Evolutionary conservation across 2,888 invertebrate genomes (phyloP).

Genomic region (Neoaliturus tenellus): DNA sequence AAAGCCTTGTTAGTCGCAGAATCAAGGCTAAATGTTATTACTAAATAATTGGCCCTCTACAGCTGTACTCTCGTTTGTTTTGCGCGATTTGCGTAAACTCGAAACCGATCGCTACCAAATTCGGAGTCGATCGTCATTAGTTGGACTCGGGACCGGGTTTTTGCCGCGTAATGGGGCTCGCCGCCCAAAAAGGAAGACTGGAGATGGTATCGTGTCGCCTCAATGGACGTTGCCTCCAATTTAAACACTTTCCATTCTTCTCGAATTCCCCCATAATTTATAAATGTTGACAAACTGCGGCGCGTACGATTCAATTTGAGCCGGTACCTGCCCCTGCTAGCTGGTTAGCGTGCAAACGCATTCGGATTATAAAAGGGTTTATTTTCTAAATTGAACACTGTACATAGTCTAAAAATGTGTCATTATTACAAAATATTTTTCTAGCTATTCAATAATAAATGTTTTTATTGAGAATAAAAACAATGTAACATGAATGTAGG

Average conservation of each 20-base stretch:
- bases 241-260: conserved; percentile 53
- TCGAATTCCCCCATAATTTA: conserved; percentile 49
- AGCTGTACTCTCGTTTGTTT: conserved; percentile 48
- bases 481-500: too few relatives aligned
- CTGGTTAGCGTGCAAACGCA: background rate
- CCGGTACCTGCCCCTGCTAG: background rate
- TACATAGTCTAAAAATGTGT: too few relatives aligned
- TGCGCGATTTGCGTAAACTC: conserved; percentile 49
- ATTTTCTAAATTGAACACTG: too few relatives aligned
- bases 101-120: conserved; percentile 43
- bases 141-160: conserved; percentile 12
- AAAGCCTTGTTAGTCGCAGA: conserved; percentile 32
- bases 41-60: conserved; percentile 51
- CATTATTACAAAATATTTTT: too few relatives aligned
- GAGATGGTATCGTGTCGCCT: conserved; percentile 33
- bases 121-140: conserved; percentile 48
- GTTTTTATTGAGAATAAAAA: too few relatives aligned
- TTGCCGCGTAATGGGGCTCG: conserved; percentile 37
- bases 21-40: conserved; percentile 46
- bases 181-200: conserved; percentile 40
- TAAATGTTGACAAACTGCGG: conserved; percentile 48
- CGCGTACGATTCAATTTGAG: conserved; percentile 44
- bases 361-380: too few relatives aligned
- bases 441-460: too few relatives aligned
- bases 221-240: conserved; percentile 51